These are phyloP conservation scores for Anas flavirostris DNA, from an alignment of 2,797 vertebrate genomes.

Conservation along the genomic window DNA sequence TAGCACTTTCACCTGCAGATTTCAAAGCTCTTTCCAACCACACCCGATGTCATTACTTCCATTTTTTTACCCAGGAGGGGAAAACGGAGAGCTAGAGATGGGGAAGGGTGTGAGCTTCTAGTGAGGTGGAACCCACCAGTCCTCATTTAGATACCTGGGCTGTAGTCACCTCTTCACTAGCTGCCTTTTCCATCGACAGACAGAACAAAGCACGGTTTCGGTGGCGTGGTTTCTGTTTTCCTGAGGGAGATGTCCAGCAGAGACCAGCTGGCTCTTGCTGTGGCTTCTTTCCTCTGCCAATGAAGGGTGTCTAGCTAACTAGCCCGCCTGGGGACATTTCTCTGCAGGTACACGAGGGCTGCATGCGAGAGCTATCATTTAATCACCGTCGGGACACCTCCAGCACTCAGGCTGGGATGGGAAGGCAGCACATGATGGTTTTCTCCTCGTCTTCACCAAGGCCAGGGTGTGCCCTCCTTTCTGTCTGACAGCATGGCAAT, in stretches of 20 bases:
- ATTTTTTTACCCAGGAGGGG: no score
- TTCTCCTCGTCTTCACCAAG: not conserved
- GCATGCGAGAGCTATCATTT: not conserved
- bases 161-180: not conserved
- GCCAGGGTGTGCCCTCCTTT: not conserved
- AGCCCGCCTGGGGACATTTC: not conserved
- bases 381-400: fast-evolving
- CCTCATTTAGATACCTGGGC: fast-evolving
- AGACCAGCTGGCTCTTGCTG: not conserved
- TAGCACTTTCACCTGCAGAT: no score
- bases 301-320: not conserved
- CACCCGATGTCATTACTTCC: no score
- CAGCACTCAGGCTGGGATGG: not conserved
- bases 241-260: not conserved
- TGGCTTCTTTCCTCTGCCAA: not conserved
- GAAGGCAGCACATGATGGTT: not conserved
- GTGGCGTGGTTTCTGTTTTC: not conserved
- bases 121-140: not conserved
- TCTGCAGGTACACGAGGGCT: not conserved
- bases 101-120: not conserved
- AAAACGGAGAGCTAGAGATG: not conserved
- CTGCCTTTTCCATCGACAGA: not conserved
- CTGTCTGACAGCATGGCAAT: not conserved
- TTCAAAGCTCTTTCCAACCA: no score
- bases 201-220: not conserved